Conservation (phyloP, 2,888 invertebrate species). For the Melanchra persicariae region DNA sequence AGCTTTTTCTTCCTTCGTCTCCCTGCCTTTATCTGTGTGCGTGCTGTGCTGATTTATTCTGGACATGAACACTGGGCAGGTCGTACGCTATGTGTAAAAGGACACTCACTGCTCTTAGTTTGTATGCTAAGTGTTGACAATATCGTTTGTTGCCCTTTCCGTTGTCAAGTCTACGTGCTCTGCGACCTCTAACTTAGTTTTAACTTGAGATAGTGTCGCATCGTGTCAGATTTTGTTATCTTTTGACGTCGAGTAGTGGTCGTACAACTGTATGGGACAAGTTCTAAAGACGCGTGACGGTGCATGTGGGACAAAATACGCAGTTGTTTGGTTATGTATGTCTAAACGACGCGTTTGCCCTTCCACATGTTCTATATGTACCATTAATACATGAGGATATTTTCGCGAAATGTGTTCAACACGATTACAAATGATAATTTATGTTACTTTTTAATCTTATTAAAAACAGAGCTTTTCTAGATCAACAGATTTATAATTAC, state of each 20-base stretch:
- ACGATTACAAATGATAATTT: too few relatives aligned
- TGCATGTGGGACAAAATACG: constrained; percentile 6
- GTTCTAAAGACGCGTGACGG: constrained; percentile 5
- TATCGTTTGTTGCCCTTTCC: neutral
- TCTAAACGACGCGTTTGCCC: neutral
- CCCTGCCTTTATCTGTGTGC: too few relatives aligned
- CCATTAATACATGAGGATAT: neutral
- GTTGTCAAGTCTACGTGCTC: neutral
- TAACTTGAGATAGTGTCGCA: constrained; percentile 12
- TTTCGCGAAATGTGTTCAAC: neutral
- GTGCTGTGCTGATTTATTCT: too few relatives aligned
- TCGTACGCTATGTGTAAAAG: too few relatives aligned
- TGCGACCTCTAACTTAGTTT: neutral
- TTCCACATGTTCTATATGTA: neutral
- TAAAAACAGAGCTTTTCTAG: neutral
- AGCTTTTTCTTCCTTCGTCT: too few relatives aligned
- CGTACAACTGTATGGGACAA: neutral
- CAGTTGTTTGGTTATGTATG: constrained; percentile 5
- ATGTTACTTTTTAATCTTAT: neutral
- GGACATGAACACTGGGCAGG: too few relatives aligned
- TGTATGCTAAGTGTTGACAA: neutral
- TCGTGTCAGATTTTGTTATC: neutral
- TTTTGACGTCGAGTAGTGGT: neutral
- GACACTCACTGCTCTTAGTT: too few relatives aligned
- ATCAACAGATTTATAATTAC: neutral